Evolutionary conservation across 2,797 vertebrate species (phyloP).

Genomic region (Acrossocheilus wenchowensis): DNA sequence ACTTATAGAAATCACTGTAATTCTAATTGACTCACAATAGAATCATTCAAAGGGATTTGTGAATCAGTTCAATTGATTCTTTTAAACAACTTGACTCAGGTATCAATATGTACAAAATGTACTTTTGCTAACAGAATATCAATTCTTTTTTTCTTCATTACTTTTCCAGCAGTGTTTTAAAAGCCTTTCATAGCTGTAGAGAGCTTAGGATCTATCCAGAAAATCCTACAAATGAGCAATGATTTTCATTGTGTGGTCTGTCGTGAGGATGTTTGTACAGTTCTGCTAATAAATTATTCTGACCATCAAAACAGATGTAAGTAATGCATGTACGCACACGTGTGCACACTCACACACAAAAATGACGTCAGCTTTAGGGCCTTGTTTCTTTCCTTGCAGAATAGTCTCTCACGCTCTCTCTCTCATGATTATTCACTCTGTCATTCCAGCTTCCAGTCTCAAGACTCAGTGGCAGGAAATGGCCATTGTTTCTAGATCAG

Average conservation of each 20-base stretch:
- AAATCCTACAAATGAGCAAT: neutral
- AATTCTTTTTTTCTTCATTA: neutral
- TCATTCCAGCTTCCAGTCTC: slow-evolving; percentile 62
- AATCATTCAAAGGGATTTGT: neutral
- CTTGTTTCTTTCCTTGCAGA: slow-evolving; percentile 48
- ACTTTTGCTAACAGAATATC: neutral
- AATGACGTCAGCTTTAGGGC: slow-evolving; percentile 52
- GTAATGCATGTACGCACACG: slow-evolving; percentile 19
- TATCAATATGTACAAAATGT: neutral
- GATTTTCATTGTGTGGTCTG: slow-evolving; percentile 6
- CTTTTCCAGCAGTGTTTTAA: neutral
- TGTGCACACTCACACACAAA: slow-evolving; percentile 29
- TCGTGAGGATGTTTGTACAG: slow-evolving; percentile 38
- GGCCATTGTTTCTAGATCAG: slow-evolving; percentile 74
- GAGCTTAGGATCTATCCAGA: neutral
- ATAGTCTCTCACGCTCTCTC: slow-evolving; percentile 53
- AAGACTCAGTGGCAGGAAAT: slow-evolving; percentile 70
- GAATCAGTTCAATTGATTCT: neutral
- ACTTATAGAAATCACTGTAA: neutral
- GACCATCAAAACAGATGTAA: slow-evolving; percentile 13
- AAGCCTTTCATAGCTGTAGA: neutral
- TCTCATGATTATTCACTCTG: slow-evolving; percentile 55
- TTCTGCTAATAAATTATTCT: slow-evolving; percentile 34
- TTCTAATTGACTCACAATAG: neutral
- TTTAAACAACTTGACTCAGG: neutral